Conservation (phyloP, 2,797 vertebrate species). For the Falco naumanni region DNA sequence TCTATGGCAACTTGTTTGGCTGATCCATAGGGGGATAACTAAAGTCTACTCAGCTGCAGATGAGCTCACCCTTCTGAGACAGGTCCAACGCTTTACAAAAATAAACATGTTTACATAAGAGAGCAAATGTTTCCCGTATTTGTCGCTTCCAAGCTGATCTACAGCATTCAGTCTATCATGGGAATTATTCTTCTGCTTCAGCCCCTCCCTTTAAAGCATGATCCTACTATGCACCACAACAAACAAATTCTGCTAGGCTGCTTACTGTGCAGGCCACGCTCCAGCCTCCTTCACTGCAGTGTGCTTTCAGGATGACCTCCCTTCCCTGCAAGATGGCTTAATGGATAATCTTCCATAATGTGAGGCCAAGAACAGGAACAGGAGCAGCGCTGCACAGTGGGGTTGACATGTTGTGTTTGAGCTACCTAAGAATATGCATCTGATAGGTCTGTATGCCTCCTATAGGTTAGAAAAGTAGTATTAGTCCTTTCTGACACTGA, state of each 20-base stretch:
- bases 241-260: background rate
- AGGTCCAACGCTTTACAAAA: conserved; percentile 4
- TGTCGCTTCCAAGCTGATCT: background rate
- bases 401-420: background rate
- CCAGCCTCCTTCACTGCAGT: background rate
- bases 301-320: background rate
- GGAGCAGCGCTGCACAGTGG: background rate
- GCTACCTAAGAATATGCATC: background rate
- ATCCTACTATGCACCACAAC: background rate
- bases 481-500: background rate
- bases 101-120: background rate
- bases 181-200: background rate
- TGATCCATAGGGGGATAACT: conserved; percentile 10
- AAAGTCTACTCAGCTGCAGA: conserved; percentile 16
- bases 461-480: background rate
- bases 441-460: background rate
- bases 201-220: background rate
- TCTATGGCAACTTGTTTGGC: background rate
- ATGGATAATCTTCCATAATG: background rate
- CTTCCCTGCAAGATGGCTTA: background rate
- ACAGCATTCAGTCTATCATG: background rate
- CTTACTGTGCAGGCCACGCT: background rate
- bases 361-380: background rate
- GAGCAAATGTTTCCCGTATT: background rate
- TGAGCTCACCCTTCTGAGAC: conserved; percentile 23